Base-by-base conservation (phyloP, 2,888 invertebrate genomes). In the Phyllotreta cruciferae region DNA sequence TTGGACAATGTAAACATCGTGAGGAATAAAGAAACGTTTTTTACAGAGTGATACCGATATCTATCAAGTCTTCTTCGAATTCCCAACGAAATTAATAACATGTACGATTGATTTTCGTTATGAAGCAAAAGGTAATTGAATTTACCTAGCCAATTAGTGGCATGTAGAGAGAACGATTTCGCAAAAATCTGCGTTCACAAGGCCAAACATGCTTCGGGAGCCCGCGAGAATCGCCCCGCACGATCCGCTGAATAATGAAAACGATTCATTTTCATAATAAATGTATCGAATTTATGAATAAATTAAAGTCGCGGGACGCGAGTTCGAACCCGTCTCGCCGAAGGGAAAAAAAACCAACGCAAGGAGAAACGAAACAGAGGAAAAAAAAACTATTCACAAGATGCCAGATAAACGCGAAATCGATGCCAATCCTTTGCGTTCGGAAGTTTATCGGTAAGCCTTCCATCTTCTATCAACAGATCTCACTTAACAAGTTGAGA, bases 261-360 rank as follows among this genome's bases (percentile, higher is more conserved):
- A 68, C 66, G 55, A 63, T 64, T 73, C 71, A 73, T 75, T 75
- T 74, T 74, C 72, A 75, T 75, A 74, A 75, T 73, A 75, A 74
- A 75, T 74, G 74, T 70, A 74, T 73, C 64, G 70, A 73, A 71
- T 73, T 75, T 72, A 75, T 75, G 75, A 75, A 76, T 76, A 72
- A 71, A 73, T 74, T 73, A 74, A 72, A 60, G 14, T 34, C 11
- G 60, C 35, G n/a, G 42, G 14, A 50, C 39, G 24, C 24, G 24
- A 24, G 24, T 24, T 24, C 24, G 24, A 24, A 24, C 24, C 24
- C 24, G 24, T 24, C 24, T 24, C 9, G 24, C 24, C 24, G 24
- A 24, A 24, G 24, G 24, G 24, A 24, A 24, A 24, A n/a, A 24
- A 24, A 24, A 24, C 24, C 24, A 24, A 24, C 1, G 24, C 24